These are phyloP conservation scores for Tretioscincus oriximinensis DNA, from an alignment of 2,113 vertebrate species.

Conservation along the genomic window DNA sequence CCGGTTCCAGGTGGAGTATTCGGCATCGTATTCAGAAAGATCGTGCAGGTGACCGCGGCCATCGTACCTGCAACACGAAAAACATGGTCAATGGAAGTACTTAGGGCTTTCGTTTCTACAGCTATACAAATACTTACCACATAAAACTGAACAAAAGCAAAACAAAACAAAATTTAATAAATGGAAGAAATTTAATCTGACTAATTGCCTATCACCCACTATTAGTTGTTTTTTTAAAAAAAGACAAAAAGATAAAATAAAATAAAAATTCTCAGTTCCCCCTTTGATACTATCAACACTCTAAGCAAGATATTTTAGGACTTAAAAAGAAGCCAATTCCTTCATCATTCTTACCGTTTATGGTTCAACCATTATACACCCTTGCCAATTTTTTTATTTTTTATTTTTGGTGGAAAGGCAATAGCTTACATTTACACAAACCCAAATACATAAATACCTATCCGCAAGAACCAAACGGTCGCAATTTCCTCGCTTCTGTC, in stretches of 20 bases:
- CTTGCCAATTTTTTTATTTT: slow-evolving; percentile 78
- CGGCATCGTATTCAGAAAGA: slow-evolving; percentile 98
- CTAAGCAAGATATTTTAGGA: slow-evolving; percentile 66
- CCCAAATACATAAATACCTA: slow-evolving; percentile 99
- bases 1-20: slow-evolving; percentile 93
- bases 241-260: neutral
- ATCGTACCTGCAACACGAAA: slow-evolving; percentile 93
- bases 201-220: slow-evolving; percentile 68
- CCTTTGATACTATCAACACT: slow-evolving; percentile 61
- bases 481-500: slow-evolving; percentile 97
- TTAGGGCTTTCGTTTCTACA: slow-evolving; percentile 49
- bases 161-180: slow-evolving; percentile 49
- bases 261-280: slow-evolving; percentile 59
- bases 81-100: slow-evolving; percentile 74
- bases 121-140: slow-evolving; percentile 73
- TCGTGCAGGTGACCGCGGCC: slow-evolving; percentile 99
- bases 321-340: slow-evolving; percentile 64
- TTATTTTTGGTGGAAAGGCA: slow-evolving; percentile 79
- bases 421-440: slow-evolving; percentile 99
- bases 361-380: slow-evolving; percentile 84
- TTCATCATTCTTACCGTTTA: slow-evolving; percentile 90
- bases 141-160: slow-evolving; percentile 44
- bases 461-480: slow-evolving; percentile 99
- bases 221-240: slow-evolving; percentile 54
- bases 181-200: slow-evolving; percentile 65